Conservation (phyloP, 2,888 invertebrate genomes). For the Trypoxylon attenuatum region DNA sequence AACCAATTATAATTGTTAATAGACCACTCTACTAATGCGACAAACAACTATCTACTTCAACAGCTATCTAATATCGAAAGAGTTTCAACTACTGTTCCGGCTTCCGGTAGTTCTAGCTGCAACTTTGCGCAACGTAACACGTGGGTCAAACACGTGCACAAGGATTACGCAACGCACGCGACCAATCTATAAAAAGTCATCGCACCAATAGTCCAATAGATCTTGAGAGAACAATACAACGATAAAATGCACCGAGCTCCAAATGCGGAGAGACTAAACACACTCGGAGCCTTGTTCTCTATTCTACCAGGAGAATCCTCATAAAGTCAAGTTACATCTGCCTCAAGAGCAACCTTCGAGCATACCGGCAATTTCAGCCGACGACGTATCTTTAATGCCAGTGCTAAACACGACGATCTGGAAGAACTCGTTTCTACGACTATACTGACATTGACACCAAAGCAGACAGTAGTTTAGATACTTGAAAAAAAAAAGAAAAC, state of each 20-base stretch:
- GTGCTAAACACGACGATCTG: conserved; percentile 9
- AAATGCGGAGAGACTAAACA: no score
- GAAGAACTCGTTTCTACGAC: conserved; percentile 32
- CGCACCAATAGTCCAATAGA: background rate
- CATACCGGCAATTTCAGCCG: background rate
- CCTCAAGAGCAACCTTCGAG: background rate
- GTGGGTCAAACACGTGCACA: conserved; percentile 29
- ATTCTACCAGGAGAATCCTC: no score
- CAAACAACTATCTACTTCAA: no score
- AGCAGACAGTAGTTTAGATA: conserved; percentile 1
- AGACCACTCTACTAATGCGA: no score
- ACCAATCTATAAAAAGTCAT: background rate
- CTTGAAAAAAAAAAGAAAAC: conserved; percentile 5
- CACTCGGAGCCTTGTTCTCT: no score
- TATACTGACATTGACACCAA: conserved; percentile 18
- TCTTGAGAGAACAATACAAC: no score
- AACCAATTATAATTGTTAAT: conserved; percentile 41
- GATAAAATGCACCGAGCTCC: no score
- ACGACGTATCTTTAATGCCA: conserved; percentile 18
- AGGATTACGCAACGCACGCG: conserved; percentile 21
- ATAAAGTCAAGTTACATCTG: no score
- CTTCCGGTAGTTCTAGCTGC: conserved; percentile 15
- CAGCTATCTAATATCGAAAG: no score
- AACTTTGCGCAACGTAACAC: conserved; percentile 36
- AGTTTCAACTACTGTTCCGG: conserved; percentile 3